These are phyloP conservation scores for Ochropacha duplaris DNA, from an alignment of 2,888 invertebrate species.

Conservation along the genomic window DNA sequence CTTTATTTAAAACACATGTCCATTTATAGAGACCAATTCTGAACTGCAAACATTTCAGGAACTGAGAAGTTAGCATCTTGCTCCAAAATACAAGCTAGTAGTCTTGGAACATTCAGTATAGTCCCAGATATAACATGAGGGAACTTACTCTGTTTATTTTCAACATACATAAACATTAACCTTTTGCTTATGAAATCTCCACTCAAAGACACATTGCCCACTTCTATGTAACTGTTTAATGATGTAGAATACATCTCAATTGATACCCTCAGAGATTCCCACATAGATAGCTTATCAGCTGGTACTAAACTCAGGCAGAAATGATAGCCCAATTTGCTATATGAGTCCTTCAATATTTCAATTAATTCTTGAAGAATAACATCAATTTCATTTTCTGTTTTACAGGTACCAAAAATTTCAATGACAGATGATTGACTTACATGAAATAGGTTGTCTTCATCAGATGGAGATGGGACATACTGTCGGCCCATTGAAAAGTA, in stretches of 20 bases:
- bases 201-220: constrained; percentile 88
- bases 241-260: constrained; percentile 90
- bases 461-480: constrained; percentile 79
- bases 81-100: constrained; percentile 89
- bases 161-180: constrained; percentile 86
- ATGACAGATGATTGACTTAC: constrained; percentile 87
- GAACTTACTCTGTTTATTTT: constrained; percentile 83
- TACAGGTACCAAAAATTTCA: constrained; percentile 85
- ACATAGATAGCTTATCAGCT: constrained; percentile 83
- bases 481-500: constrained; percentile 88
- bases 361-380: constrained; percentile 82
- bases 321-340: constrained; percentile 85
- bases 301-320: constrained; percentile 85
- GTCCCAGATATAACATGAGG: constrained; percentile 88
- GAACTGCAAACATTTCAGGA: constrained; percentile 54
- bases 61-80: constrained; percentile 68
- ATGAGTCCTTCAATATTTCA: constrained; percentile 79
- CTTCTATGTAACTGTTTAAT: constrained; percentile 85
- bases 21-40: constrained; percentile 46
- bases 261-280: constrained; percentile 87
- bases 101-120: constrained; percentile 87
- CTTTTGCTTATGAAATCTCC: constrained; percentile 90
- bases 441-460: constrained; percentile 83
- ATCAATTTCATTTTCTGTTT: constrained; percentile 74
- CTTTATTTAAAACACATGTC: constrained; percentile 6